phyloP scores from a whole-genome alignment of 2,113 vertebrate genomes.

The Notiomystis cincta region DNA sequence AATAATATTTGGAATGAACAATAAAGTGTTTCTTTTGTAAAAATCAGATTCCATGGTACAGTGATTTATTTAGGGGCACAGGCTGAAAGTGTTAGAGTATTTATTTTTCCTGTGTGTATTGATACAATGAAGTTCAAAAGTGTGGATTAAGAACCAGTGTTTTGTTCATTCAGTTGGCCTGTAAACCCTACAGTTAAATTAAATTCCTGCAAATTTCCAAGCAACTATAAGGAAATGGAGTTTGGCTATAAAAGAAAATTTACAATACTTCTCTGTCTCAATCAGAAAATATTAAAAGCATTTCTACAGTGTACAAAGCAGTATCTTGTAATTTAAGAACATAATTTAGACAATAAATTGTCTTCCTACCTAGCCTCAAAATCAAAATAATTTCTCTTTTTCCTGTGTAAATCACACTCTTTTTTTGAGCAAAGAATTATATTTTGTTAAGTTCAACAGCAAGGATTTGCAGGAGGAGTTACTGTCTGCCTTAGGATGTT shows the following conservation, averaged over 20 bases:
- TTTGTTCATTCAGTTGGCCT: neutral
- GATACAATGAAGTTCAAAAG: neutral
- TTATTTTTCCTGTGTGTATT: neutral
- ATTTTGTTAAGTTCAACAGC: neutral
- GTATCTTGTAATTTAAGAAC: neutral
- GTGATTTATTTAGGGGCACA: neutral
- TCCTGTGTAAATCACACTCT: neutral
- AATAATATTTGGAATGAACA: neutral
- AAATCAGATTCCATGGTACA: neutral
- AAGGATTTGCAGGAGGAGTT: neutral
- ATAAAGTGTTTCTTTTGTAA: neutral
- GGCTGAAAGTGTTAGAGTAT: neutral
- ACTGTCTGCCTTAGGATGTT: neutral
- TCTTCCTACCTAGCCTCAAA: neutral
- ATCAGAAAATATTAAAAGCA: neutral
- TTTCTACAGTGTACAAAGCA: neutral
- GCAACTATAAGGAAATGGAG: neutral
- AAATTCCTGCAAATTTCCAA: neutral
- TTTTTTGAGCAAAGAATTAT: neutral
- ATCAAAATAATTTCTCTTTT: neutral
- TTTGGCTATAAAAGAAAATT: neutral
- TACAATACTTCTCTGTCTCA: neutral
- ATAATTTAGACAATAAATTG: neutral
- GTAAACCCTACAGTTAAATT: neutral
- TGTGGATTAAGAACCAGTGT: neutral